phyloP scores from a whole-genome alignment of 2,113 vertebrate species.

The Rattus rattus region DNA sequence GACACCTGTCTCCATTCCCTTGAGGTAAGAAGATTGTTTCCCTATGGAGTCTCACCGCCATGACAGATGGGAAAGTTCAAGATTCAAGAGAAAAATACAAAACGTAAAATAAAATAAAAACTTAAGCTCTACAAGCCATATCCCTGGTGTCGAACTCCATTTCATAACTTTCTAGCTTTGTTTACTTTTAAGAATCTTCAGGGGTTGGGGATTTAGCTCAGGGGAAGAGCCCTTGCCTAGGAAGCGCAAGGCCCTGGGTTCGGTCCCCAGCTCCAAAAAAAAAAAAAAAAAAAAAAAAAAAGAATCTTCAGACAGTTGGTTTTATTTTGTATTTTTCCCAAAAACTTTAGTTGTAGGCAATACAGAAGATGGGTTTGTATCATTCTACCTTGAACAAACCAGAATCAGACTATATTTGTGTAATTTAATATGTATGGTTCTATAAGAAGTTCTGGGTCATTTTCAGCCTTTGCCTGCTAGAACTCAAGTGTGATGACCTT shows the following conservation, averaged over 20 bases:
- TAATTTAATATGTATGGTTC: neutral
- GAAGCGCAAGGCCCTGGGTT: no score
- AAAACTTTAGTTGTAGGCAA: neutral
- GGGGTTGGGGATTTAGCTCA: no score
- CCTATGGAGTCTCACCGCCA: neutral
- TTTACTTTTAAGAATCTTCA: neutral
- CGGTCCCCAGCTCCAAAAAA: no score
- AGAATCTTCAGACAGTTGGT: neutral
- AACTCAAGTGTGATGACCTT: neutral
- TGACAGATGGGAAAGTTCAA: neutral
- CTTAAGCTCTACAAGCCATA: neutral
- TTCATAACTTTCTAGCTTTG: neutral
- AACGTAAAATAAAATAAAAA: neutral
- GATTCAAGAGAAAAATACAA: neutral
- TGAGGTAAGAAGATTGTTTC: neutral
- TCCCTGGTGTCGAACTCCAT: neutral
- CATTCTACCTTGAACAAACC: neutral
- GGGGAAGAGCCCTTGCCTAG: no score
- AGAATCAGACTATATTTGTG: neutral
- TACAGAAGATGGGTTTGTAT: neutral
- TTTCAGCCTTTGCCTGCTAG: neutral
- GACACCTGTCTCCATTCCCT: neutral
- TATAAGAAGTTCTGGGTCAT: neutral
- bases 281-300: no score
- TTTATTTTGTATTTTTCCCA: neutral